These are phyloP conservation scores for Oreortyx pictus DNA, from an alignment of 2,797 vertebrate species.

Conservation along the genomic window DNA sequence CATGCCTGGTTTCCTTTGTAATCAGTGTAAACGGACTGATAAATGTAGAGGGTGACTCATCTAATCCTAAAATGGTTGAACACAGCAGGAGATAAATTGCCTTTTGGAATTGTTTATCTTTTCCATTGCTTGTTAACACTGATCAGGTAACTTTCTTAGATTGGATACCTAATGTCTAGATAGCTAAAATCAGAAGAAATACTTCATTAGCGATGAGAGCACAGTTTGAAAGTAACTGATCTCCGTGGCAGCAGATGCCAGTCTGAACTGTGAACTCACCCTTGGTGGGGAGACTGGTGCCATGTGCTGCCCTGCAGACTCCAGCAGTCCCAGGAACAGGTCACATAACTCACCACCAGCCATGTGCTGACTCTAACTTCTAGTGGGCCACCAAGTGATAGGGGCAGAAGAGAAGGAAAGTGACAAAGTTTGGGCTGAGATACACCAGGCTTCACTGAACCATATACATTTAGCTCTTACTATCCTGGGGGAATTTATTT, in stretches of 20 bases:
- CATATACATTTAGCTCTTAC: background rate
- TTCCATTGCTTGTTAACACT: background rate
- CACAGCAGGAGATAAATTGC: background rate
- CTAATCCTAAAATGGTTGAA: slow-evolving; percentile 4
- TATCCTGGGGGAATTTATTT: background rate
- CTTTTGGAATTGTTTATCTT: background rate
- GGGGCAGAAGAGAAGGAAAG: background rate
- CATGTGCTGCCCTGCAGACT: fast-evolving
- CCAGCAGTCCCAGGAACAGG: background rate
- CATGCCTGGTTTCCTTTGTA: background rate
- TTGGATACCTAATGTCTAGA: background rate
- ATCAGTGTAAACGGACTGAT: background rate
- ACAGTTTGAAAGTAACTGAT: background rate
- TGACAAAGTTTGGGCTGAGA: background rate
- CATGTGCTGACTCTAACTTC: background rate
- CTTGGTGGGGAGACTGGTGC: background rate
- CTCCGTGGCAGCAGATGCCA: background rate
- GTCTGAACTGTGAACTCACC: background rate
- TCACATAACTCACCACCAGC: background rate
- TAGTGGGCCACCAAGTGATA: background rate
- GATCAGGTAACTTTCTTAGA: background rate
- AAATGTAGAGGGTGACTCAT: slow-evolving; percentile 10
- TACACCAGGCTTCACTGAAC: background rate
- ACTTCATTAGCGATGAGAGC: background rate
- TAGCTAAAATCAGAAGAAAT: background rate